These are phyloP conservation scores for Gymnocypris eckloni DNA, from an alignment of 2,797 vertebrate genomes.

Conservation along the genomic window DNA sequence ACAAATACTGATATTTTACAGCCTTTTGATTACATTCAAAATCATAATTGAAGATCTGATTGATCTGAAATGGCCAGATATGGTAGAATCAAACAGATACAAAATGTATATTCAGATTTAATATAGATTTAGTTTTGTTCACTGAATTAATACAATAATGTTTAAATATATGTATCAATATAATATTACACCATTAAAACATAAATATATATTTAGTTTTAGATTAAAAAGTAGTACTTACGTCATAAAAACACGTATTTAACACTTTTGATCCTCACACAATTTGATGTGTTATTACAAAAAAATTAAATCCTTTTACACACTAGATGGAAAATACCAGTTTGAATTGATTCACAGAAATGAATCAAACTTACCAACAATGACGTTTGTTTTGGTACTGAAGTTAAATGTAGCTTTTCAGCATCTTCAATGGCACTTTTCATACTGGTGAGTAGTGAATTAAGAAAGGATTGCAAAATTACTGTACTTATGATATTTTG, in stretches of 20 bases:
- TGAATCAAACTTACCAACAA: neutral
- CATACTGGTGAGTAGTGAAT: neutral
- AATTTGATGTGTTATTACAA: neutral
- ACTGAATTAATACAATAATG: neutral
- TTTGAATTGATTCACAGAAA: neutral
- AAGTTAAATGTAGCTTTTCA: neutral
- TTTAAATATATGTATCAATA: no score
- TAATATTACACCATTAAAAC: no score
- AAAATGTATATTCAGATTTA: no score
- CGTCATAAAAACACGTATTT: neutral
- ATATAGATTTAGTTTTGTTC: neutral
- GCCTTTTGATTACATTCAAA: neutral
- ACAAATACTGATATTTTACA: neutral
- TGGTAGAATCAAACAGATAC: neutral
- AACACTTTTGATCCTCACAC: neutral
- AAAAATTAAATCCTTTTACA: neutral
- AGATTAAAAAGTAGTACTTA: no score
- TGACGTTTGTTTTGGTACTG: neutral
- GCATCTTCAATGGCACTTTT: neutral
- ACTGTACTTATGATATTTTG: neutral
- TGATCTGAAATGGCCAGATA: neutral
- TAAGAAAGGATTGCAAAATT: neutral
- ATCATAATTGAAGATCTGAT: neutral
- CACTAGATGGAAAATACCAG: neutral
- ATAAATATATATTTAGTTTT: no score